Percentiles rank a stretch among this genome's conserved stretches.
These are phyloP conservation scores for Microctonus hyperodae DNA, from an alignment of 2,888 invertebrate species.

Conservation along the genomic window DNA sequence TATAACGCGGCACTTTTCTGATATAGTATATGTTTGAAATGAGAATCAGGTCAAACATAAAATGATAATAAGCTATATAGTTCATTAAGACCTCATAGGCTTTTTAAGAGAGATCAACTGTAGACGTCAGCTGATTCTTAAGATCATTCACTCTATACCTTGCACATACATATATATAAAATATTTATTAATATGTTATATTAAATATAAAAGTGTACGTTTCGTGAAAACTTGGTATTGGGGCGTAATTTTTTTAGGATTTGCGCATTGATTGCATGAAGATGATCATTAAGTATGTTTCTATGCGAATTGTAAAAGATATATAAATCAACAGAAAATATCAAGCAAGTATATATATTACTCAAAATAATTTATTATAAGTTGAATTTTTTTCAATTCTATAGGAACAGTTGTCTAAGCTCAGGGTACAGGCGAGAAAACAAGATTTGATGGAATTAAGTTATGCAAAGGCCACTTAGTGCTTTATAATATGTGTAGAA, in stretches of 20 bases:
- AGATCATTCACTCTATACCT: neutral
- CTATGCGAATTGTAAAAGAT: neutral
- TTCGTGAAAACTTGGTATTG: too few species aligned
- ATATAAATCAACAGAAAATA: slow-evolving; percentile 12
- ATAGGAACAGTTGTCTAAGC: slow-evolving; percentile 14
- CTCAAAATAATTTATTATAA: slow-evolving; percentile 6
- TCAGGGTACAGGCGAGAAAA: too few species aligned
- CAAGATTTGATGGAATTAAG: slow-evolving; percentile 6
- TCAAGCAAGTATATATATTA: too few species aligned
- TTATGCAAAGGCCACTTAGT: neutral
- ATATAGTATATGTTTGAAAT: slow-evolving; percentile 15
- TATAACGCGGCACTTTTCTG: too few species aligned
- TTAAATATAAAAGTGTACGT: too few species aligned
- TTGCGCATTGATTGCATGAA: neutral
- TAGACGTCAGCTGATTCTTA: slow-evolving; percentile 10
- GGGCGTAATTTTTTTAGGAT: neutral
- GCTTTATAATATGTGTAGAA: neutral
- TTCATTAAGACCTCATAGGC: slow-evolving; percentile 32
- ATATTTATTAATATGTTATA: neutral
- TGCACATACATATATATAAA: neutral
- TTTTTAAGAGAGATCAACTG: slow-evolving; percentile 12
- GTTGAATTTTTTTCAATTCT: slow-evolving; percentile 17
- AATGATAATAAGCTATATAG: slow-evolving; percentile 36
- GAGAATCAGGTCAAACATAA: slow-evolving; percentile 28
- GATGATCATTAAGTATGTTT: neutral